A percentile compares a stretch with the other conserved stretches of the same genome.
These are phyloP conservation scores for Oryzias melastigma DNA, from an alignment of 2,113 vertebrate species.

Conservation along the genomic window DNA sequence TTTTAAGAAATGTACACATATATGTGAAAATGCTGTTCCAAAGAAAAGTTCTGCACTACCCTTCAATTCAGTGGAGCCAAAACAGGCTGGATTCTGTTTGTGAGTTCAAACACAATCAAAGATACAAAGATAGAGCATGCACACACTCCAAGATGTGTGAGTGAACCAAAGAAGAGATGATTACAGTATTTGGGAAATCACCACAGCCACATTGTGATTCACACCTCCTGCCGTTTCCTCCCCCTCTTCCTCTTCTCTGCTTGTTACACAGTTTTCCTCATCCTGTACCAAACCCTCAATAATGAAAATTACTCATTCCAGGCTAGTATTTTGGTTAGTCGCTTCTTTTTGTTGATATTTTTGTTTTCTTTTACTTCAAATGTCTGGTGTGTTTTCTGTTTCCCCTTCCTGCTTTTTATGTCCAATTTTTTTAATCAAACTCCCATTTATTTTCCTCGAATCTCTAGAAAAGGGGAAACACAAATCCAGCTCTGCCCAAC, in stretches of 20 bases:
- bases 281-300: constrained; percentile 25
- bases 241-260: constrained; percentile 8
- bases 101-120: constrained; percentile 19
- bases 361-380: neutral
- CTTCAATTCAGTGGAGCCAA: constrained; percentile 44
- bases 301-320: constrained; percentile 7
- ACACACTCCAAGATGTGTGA: constrained; percentile 31
- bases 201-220: constrained; percentile 36
- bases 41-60: constrained; percentile 33
- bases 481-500: constrained; percentile 51
- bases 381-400: neutral
- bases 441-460: constrained; percentile 18
- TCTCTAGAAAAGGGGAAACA: constrained; percentile 44
- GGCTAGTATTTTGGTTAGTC: neutral
- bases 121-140: constrained; percentile 4
- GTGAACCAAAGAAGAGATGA: constrained; percentile 52
- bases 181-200: constrained; percentile 48
- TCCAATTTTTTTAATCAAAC: constrained; percentile 11
- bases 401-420: neutral
- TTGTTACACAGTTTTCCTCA: constrained; percentile 4
- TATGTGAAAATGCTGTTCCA: constrained; percentile 35
- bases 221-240: constrained; percentile 32
- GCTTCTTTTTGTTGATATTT: neutral
- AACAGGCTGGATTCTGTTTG: constrained; percentile 27
- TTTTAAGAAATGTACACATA: constrained; percentile 7